Percentiles rank a stretch among this genome's conserved stretches.
Evolutionary conservation across 2,113 vertebrate species (phyloP).

Genomic region (Percopsis transmontana): DNA sequence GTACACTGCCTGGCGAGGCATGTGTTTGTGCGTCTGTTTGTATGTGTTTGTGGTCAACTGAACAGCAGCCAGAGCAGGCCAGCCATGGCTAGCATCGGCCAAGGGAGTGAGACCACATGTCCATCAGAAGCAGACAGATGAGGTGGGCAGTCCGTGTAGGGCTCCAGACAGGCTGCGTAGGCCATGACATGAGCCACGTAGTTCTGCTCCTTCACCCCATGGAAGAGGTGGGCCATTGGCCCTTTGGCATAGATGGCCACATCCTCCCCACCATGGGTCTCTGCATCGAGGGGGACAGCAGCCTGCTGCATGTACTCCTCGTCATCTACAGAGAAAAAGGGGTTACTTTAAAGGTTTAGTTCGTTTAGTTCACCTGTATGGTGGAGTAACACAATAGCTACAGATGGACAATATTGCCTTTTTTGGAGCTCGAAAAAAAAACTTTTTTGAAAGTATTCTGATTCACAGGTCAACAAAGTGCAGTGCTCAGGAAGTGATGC

Average conservation of each 20-base stretch:
- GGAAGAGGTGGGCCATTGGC: slow-evolving; percentile 83
- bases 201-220: slow-evolving; percentile 82
- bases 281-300: slow-evolving; percentile 77
- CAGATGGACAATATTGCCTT: too few relatives aligned
- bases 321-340: slow-evolving; percentile 61
- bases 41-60: slow-evolving; percentile 65
- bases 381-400: too few relatives aligned
- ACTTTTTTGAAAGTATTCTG: too few relatives aligned
- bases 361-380: too few relatives aligned
- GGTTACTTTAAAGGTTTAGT: background rate
- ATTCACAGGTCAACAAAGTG: too few relatives aligned
- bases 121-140: slow-evolving; percentile 26
- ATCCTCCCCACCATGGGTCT: slow-evolving; percentile 83
- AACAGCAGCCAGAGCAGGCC: slow-evolving; percentile 52
- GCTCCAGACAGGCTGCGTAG: slow-evolving; percentile 79
- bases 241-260: slow-evolving; percentile 82
- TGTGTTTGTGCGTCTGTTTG: slow-evolving; percentile 11
- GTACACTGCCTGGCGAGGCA: background rate
- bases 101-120: slow-evolving; percentile 1
- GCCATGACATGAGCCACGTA: slow-evolving; percentile 83
- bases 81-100: slow-evolving; percentile 47
- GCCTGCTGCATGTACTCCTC: slow-evolving; percentile 84
- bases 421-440: too few relatives aligned
- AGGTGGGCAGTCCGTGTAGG: slow-evolving; percentile 75
- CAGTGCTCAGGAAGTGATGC: too few relatives aligned